Conservation (phyloP, 1,140 invertebrate genomes). For the Drosophila jambulina region DNA sequence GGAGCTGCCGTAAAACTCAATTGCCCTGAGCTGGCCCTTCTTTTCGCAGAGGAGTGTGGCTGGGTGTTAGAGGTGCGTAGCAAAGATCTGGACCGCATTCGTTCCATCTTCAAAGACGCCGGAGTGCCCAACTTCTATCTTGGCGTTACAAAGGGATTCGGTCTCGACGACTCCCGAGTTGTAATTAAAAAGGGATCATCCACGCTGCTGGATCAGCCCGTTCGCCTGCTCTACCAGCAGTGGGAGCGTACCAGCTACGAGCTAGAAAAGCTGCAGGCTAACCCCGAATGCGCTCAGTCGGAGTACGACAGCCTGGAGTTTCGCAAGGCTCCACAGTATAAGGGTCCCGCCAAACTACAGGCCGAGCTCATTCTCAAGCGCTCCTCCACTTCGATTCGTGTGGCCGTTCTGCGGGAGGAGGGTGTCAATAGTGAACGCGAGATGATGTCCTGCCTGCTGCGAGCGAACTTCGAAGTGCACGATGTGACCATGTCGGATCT, state of each 20-base stretch:
- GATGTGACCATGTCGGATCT: slow-evolving; percentile 97
- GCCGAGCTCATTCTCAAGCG: slow-evolving; percentile 83
- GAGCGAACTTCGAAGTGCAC: slow-evolving; percentile 96
- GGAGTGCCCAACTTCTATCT: slow-evolving; percentile 90
- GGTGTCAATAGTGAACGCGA: slow-evolving; percentile 98
- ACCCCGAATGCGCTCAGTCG: slow-evolving; percentile 90
- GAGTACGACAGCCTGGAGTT: slow-evolving; percentile 90
- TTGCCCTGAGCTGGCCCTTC: slow-evolving; percentile 87
- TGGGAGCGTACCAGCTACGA: slow-evolving; percentile 99
- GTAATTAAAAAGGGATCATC: slow-evolving; percentile 87
- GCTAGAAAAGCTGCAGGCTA: slow-evolving; percentile 94
- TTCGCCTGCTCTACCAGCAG: slow-evolving; percentile 90
- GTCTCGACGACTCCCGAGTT: slow-evolving; percentile 88
- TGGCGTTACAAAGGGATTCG: slow-evolving; percentile 89
- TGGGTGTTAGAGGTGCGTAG: slow-evolving; percentile 94
- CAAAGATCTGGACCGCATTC: slow-evolving; percentile 87
- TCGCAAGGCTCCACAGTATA: slow-evolving; percentile 88
- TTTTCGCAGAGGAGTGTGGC: slow-evolving; percentile 97
- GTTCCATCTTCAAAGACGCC: slow-evolving; percentile 87
- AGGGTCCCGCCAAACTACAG: slow-evolving; percentile 90
- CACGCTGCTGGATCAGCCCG: slow-evolving; percentile 88
- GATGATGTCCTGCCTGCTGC: slow-evolving; percentile 97
- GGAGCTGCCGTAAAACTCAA: slow-evolving; percentile 34
- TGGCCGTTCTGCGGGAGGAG: slow-evolving; percentile 98
- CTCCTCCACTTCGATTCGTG: slow-evolving; percentile 86